Base-by-base conservation (phyloP, 2,113 vertebrate species). In the Pachycephala philippinensis region DNA sequence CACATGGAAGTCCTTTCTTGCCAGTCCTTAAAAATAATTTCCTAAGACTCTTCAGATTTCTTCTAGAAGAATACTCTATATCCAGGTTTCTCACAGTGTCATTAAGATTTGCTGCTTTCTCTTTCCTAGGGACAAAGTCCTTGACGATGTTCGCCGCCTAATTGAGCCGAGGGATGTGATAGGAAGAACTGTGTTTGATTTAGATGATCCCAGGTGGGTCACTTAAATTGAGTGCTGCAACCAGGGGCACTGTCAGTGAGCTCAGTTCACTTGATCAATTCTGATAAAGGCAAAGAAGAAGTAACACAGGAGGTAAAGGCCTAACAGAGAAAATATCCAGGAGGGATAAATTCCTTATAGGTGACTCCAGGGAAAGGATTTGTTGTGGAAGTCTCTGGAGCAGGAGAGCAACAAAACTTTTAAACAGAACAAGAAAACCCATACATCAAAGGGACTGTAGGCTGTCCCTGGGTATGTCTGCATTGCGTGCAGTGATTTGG, bases 111-210 rank as follows among this genome's bases (percentile, higher is more conserved):
- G 13, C n/a, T 52, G 76, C 49, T 56, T 70, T 35, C 95, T 94
- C 88, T 42, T 87, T 61, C 78, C 63, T 94, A 99, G 99, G 89
- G 97, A 98, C 92, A 99, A 99, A 97, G 98, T 99, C 64, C 91
- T 99, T 20, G 98, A 99, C 75, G 99, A 99, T 59, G 18, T 99
- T 79, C 98, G 93, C 31, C 99, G 99, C 47, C 96, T 99, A n/a
- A 94, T 99, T 77, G 97, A 98, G 59, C 97, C 98, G 0, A 95
- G 85, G 27, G 98, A 99, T 84, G 80, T 98, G 79, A 97, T 99
- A 54, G 98, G 98, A 87, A 97, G 97, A 93, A 98, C 98, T 6
- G 98, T 99, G 66, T 99, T 99, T 98, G 99, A 99, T 97, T 82
- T 99, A 80, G 99, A 99, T 11, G 97, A 98, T 72, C 93, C 96